A percentile compares a stretch with the other conserved stretches of the same genome.
phyloP scores from a whole-genome alignment of 2,888 invertebrate species.

The Stenolophus ochropezus region DNA sequence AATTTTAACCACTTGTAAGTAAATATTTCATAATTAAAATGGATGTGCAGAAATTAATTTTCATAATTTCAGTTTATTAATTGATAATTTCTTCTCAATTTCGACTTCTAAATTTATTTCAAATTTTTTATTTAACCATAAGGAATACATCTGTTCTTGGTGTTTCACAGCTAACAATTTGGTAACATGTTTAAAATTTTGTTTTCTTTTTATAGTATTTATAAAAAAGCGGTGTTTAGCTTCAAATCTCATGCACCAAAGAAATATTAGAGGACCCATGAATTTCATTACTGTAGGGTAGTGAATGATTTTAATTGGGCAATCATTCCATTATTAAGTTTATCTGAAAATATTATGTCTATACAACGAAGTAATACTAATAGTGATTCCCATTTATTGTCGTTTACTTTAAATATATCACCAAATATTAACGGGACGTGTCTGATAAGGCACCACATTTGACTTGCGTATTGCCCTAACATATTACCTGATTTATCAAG shows the following conservation, averaged over 20 bases:
- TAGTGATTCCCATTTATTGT: not conserved
- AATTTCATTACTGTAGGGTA: conserved; percentile 52
- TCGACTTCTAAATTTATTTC: no score
- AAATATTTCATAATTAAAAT: no score
- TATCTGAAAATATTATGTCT: not conserved
- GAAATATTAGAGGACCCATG: conserved; percentile 50
- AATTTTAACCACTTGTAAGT: no score
- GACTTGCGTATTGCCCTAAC: conserved; percentile 61
- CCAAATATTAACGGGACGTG: conserved; percentile 33
- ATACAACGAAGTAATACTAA: not conserved
- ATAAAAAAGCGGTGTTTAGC: conserved; percentile 59
- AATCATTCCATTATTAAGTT: not conserved
- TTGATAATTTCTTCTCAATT: no score
- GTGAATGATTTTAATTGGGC: conserved; percentile 33
- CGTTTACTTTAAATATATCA: not conserved
- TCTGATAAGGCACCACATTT: conserved; percentile 60
- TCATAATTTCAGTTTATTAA: no score
- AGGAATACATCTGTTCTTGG: no score
- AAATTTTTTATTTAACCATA: no score
- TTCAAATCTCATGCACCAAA: conserved; percentile 60
- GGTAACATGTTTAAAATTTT: conserved; percentile 59
- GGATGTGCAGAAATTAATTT: no score
- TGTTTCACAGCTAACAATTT: conserved; percentile 53
- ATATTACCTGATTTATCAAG: conserved; percentile 47
- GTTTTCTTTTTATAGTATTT: conserved; percentile 45